phyloP scores from a whole-genome alignment of 2,113 vertebrate species.

The Trematomus loennbergii region DNA sequence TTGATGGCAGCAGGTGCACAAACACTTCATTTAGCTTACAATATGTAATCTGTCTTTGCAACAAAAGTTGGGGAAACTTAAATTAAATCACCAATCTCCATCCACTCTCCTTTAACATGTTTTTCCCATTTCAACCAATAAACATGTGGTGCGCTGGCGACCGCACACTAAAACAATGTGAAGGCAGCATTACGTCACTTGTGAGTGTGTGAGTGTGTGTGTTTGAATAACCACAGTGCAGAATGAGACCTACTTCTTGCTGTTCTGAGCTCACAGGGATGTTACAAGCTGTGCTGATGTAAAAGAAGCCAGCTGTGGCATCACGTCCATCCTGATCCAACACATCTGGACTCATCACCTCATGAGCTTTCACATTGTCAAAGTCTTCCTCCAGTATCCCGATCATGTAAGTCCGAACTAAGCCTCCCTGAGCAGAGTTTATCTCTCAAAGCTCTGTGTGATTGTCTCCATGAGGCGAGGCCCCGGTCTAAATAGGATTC shows the following conservation, averaged over 20 bases:
- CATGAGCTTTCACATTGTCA: conserved; percentile 58
- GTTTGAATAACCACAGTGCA: conserved; percentile 6
- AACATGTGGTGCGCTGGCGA: conserved; percentile 48
- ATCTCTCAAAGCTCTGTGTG: conserved; percentile 69
- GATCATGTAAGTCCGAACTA: conserved; percentile 62
- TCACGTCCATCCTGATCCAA: conserved; percentile 52
- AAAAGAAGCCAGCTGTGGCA: conserved; percentile 57
- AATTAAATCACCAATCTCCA: background rate
- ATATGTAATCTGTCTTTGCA: conserved; percentile 13
- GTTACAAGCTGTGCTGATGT: conserved; percentile 5
- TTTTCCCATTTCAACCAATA: conserved; percentile 43
- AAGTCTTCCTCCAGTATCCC: conserved; percentile 53
- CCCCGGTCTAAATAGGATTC: conserved; percentile 60
- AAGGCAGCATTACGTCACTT: conserved; percentile 39
- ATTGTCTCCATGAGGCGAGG: conserved; percentile 66
- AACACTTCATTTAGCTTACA: background rate
- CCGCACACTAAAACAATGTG: conserved; percentile 45
- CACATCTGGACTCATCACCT: conserved; percentile 72
- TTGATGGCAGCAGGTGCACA: conserved; percentile 5
- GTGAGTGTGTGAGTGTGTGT: conserved; percentile 13
- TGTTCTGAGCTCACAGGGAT: conserved; percentile 1
- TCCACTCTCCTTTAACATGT: conserved; percentile 11
- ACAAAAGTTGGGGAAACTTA: background rate
- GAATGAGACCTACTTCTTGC: background rate
- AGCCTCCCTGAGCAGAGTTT: conserved; percentile 68